Evolutionary conservation across 2,888 invertebrate genomes (phyloP).

Genomic region (Mythimna loreyi): DNA sequence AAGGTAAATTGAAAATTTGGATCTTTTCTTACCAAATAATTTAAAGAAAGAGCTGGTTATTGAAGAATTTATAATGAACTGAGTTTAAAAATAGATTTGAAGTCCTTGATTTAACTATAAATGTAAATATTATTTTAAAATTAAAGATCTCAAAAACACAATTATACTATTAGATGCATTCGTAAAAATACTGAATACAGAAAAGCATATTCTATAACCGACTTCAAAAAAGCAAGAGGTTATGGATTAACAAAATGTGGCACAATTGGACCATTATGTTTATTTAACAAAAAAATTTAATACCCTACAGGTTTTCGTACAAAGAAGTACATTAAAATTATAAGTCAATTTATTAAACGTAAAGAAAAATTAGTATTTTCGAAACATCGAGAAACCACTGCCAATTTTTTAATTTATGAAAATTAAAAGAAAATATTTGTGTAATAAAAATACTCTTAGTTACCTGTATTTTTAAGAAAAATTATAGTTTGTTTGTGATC

Average conservation of each 20-base stretch:
- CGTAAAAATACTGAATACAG: not conserved
- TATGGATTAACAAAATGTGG: not conserved
- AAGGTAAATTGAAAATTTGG: too few species aligned
- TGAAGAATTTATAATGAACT: not conserved
- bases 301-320: slow-evolving; percentile 79
- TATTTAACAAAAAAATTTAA: slow-evolving; percentile 24
- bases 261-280: slow-evolving; percentile 31
- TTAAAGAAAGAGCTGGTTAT: not conserved
- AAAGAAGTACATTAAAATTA: slow-evolving; percentile 56
- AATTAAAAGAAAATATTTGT: slow-evolving; percentile 46
- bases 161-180: not conserved
- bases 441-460: slow-evolving; percentile 76
- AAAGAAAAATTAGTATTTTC: slow-evolving; percentile 44
- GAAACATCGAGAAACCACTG: slow-evolving; percentile 69
- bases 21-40: too few species aligned
- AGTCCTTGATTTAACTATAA: not conserved
- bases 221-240: not conserved
- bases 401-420: slow-evolving; percentile 71
- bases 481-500: slow-evolving; percentile 40
- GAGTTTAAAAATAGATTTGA: too few species aligned
- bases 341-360: slow-evolving; percentile 60
- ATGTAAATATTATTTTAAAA: not conserved
- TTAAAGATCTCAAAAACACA: not conserved
- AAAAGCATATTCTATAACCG: not conserved
- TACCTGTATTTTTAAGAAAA: slow-evolving; percentile 72